A percentile compares a stretch with the other conserved stretches of the same genome.
These are phyloP conservation scores for Peromyscus polionotus DNA, from an alignment of 2,113 vertebrate species.

Conservation along the genomic window DNA sequence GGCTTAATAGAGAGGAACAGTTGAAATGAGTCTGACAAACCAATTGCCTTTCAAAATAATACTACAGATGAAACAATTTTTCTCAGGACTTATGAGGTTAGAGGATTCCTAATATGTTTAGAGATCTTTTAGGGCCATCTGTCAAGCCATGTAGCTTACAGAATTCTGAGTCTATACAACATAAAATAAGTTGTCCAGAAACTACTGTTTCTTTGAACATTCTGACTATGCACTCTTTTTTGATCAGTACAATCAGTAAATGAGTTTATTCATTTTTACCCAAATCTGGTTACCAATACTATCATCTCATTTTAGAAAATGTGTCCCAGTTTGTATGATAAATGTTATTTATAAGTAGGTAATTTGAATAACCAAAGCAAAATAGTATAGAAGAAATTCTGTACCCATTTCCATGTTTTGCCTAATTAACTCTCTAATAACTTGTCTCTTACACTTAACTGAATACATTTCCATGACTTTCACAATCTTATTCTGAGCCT, in stretches of 20 bases:
- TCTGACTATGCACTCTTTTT: not conserved
- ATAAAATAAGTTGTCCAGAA: not conserved
- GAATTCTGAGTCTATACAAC: not conserved
- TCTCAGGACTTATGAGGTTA: not conserved
- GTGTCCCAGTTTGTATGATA: not conserved
- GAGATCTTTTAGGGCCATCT: slow-evolving; percentile 26
- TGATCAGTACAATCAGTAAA: not conserved
- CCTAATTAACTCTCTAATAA: not conserved
- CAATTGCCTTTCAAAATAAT: not conserved
- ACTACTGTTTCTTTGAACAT: not conserved
- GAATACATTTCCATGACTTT: not conserved
- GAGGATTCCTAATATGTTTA: not conserved
- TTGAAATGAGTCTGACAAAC: not conserved
- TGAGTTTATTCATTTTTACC: not conserved
- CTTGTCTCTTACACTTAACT: not conserved
- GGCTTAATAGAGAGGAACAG: not conserved
- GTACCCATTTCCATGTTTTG: not conserved
- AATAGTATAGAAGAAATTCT: not conserved
- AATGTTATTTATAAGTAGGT: not conserved
- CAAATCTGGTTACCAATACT: not conserved
- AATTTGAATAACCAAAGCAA: not conserved
- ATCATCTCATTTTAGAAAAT: not conserved
- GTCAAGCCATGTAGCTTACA: not conserved
- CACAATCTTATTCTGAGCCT: not conserved
- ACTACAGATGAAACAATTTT: slow-evolving; percentile 21